A percentile compares a stretch with the other conserved stretches of the same genome.
phyloP scores from a whole-genome alignment of 2,797 vertebrate genomes.

The Channa striata region DNA sequence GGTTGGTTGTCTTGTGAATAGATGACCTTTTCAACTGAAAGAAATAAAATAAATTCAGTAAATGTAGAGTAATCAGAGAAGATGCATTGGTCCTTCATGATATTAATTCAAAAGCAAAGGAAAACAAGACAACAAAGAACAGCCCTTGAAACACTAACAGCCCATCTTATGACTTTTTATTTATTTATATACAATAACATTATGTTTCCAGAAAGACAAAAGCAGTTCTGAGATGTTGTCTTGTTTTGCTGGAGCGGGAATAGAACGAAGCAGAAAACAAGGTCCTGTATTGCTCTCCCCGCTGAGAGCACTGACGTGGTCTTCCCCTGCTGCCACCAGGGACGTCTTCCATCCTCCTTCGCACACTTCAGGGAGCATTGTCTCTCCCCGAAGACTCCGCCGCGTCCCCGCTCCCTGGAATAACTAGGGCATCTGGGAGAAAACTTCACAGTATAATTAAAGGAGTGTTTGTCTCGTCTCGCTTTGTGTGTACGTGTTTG shows the following conservation, averaged over 20 bases:
- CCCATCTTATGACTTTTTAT: constrained; percentile 44
- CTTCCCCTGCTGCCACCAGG: constrained; percentile 63
- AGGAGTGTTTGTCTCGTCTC: constrained; percentile 59
- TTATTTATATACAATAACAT: constrained; percentile 40
- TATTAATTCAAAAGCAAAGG: constrained; percentile 21
- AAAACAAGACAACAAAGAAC: constrained; percentile 10
- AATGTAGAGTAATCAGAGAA: constrained; percentile 9
- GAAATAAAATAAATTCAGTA: background rate
- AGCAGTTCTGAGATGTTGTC: constrained; percentile 51
- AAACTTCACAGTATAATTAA: constrained; percentile 81
- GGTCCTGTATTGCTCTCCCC: constrained; percentile 54
- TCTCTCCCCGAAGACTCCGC: constrained; percentile 73
- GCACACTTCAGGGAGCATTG: constrained; percentile 70
- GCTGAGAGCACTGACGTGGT: constrained; percentile 54
- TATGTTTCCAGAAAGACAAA: constrained; percentile 57
- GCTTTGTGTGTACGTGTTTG: constrained; percentile 31
- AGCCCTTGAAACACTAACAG: constrained; percentile 27
- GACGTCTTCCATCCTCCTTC: constrained; percentile 67
- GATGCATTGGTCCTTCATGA: background rate
- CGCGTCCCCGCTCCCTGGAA: constrained; percentile 57
- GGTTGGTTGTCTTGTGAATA: background rate
- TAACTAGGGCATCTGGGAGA: constrained; percentile 79
- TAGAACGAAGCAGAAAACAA: constrained; percentile 56
- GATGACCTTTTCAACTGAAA: constrained; percentile 19
- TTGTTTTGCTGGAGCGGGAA: constrained; percentile 55